A percentile compares a stretch with the other conserved stretches of the same genome.
Evolutionary conservation across 2,113 vertebrate genomes (phyloP).

Genomic region (Merops nubicus): DNA sequence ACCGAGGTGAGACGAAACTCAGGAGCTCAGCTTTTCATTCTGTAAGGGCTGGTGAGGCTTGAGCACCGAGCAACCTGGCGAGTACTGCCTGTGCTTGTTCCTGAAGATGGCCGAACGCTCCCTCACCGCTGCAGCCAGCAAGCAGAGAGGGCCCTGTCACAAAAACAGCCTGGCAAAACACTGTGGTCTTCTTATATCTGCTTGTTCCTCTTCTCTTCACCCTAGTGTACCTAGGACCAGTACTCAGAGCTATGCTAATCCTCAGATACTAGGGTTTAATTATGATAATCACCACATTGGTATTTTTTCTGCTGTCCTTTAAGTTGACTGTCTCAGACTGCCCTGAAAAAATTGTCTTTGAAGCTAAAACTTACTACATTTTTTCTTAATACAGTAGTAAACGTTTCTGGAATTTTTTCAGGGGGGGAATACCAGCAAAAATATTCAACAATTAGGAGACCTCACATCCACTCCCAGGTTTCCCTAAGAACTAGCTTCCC

Average conservation of each 20-base stretch:
- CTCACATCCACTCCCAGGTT: background rate
- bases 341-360: background rate
- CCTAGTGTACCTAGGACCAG: background rate
- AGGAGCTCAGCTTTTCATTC: background rate
- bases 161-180: background rate
- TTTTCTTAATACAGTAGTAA: background rate
- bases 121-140: accelerated
- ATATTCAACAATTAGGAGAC: background rate
- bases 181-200: background rate
- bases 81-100: accelerated
- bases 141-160: background rate
- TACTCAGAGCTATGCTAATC: background rate
- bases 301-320: background rate
- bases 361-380: background rate
- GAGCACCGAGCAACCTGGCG: background rate
- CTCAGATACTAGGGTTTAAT: background rate
- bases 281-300: background rate
- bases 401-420: background rate
- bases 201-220: background rate
- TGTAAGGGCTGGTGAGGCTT: background rate
- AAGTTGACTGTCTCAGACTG: background rate
- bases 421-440: background rate
- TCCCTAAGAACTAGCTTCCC: background rate
- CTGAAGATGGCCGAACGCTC: background rate
- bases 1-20: background rate